Conservation (phyloP, 2,797 vertebrate genomes). For the Chelon labrosus region DNA sequence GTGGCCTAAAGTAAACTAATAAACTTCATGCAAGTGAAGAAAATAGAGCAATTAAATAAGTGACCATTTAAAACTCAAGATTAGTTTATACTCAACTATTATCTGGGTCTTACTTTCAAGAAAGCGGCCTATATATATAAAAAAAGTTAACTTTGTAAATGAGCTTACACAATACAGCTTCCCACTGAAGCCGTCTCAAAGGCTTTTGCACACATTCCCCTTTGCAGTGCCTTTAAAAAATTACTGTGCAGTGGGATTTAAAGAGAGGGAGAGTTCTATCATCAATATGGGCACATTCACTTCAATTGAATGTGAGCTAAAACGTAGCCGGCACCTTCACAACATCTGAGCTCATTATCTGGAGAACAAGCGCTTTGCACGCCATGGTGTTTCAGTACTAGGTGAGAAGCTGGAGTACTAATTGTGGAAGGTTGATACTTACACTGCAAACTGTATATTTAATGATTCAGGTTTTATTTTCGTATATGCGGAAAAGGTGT, state of each 20-base stretch:
- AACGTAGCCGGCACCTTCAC: background rate
- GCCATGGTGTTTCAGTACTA: slow-evolving; percentile 9
- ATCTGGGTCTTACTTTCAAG: background rate
- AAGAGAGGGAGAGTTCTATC: slow-evolving; percentile 4
- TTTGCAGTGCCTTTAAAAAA: background rate
- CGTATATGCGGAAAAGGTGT: background rate
- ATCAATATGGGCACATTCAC: slow-evolving; percentile 7
- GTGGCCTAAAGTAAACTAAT: background rate
- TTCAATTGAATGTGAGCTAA: slow-evolving; percentile 38
- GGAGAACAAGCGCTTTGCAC: background rate
- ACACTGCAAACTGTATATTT: background rate
- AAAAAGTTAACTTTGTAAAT: slow-evolving; percentile 1
- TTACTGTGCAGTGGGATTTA: background rate
- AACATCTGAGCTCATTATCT: slow-evolving; percentile 50
- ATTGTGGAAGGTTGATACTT: slow-evolving; percentile 32
- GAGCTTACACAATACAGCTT: background rate
- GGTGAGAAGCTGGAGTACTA: slow-evolving; percentile 12
- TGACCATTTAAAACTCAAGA: background rate
- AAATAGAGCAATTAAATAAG: background rate
- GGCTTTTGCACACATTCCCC: background rate
- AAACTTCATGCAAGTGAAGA: background rate
- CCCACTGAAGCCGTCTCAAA: slow-evolving; percentile 1
- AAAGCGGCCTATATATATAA: background rate
- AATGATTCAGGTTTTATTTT: slow-evolving; percentile 18
- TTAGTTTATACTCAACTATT: background rate